phyloP scores from a whole-genome alignment of 2,888 invertebrate genomes.

The Tetragonula carbonaria region DNA sequence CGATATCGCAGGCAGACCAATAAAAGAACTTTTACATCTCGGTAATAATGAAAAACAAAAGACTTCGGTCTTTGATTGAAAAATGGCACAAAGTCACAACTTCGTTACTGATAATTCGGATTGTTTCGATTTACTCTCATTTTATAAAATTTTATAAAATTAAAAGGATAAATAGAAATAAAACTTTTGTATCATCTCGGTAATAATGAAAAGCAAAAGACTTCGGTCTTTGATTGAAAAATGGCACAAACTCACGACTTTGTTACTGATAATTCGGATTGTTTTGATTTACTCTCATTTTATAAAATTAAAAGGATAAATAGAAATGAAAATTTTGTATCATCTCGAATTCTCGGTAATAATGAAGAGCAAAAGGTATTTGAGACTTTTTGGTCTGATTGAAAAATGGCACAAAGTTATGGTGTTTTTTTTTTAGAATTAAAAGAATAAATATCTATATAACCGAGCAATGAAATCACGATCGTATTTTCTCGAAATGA shows the following conservation, averaged over 20 bases:
- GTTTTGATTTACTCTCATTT: background rate
- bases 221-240: background rate
- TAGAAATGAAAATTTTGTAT: background rate
- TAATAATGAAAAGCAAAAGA: background rate
- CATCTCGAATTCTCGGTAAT: background rate
- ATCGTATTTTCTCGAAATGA: background rate
- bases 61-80: background rate
- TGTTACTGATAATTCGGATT: background rate
- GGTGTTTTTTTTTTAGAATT: too few species aligned
- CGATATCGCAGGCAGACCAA: background rate
- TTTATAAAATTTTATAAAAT: background rate
- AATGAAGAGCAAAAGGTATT: too few species aligned
- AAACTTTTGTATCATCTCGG: background rate
- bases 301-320: background rate
- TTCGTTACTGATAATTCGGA: background rate
- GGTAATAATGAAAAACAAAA: background rate
- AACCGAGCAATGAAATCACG: background rate
- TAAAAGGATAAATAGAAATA: too few species aligned
- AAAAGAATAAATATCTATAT: background rate
- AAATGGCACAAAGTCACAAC: background rate
- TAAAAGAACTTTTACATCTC: background rate
- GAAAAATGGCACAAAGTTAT: too few species aligned
- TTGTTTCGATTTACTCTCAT: background rate
- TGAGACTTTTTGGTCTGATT: too few species aligned
- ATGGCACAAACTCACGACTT: background rate